These are phyloP conservation scores for Sialia sialis DNA, from an alignment of 2,113 vertebrate genomes.

Conservation along the genomic window DNA sequence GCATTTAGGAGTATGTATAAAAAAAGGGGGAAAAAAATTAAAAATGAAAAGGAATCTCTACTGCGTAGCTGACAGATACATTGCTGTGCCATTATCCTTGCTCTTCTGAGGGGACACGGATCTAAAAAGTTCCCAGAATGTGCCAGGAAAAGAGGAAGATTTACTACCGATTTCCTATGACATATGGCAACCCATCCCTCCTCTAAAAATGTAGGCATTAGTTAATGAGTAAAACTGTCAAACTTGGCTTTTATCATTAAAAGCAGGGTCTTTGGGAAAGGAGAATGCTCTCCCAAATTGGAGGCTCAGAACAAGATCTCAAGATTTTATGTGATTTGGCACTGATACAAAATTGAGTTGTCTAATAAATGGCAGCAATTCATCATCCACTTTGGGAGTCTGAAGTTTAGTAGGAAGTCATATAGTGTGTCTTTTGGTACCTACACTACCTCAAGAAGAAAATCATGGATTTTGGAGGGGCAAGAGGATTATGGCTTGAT, in stretches of 20 bases:
- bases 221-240: conserved; percentile 11
- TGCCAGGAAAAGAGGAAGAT: neutral
- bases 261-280: neutral
- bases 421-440: conserved; percentile 2
- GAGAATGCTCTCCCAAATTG: neutral
- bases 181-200: neutral
- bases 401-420: conserved; percentile 34
- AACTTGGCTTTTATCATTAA: conserved; percentile 3
- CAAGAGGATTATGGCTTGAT: conserved; percentile 43
- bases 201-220: neutral
- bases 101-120: neutral
- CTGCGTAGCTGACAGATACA: neutral
- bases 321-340: conserved; percentile 23
- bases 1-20: neutral
- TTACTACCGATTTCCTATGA: neutral
- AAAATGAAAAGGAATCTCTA: neutral
- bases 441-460: neutral
- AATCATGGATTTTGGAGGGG: conserved; percentile 7
- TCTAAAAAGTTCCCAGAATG: neutral
- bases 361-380: conserved; percentile 42
- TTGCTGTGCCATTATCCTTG: neutral
- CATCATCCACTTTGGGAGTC: conserved; percentile 19
- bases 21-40: neutral
- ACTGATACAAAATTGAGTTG: conserved; percentile 25
- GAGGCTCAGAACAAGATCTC: conserved; percentile 17